These are phyloP conservation scores for Parasteatoda lunata DNA, from an alignment of 2,888 invertebrate genomes.

Conservation along the genomic window DNA sequence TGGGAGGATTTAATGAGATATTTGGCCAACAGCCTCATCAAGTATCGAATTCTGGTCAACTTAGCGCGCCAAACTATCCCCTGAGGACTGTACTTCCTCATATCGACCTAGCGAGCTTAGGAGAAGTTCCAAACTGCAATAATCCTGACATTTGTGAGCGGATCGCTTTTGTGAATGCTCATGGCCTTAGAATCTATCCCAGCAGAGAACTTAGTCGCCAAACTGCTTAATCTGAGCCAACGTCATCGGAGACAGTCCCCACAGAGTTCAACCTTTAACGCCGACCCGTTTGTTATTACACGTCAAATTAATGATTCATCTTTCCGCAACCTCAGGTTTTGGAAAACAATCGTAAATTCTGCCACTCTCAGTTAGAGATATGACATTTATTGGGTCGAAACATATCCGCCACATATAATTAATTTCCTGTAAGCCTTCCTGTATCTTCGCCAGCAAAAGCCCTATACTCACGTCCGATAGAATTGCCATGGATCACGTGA, in stretches of 20 bases:
- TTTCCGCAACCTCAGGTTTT: not conserved
- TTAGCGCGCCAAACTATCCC: not conserved
- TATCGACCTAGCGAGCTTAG: not conserved
- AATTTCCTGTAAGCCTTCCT: conserved; percentile 25
- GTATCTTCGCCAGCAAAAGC: not conserved
- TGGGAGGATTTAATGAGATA: not conserved
- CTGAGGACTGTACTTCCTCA: not conserved
- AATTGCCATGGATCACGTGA: not conserved
- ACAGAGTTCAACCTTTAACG: not conserved
- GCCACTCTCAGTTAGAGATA: not conserved
- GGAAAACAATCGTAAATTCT: not conserved
- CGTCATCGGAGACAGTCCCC: conserved; percentile 5
- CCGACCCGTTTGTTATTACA: not conserved
- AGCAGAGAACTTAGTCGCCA: not conserved
- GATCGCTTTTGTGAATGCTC: not conserved
- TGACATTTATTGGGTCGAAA: conserved; percentile 29
- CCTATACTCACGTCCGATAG: conserved; percentile 1
- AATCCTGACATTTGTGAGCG: not conserved
- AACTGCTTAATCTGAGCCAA: not conserved
- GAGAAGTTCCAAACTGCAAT: not conserved
- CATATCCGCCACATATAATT: conserved; percentile 24
- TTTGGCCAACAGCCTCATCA: not conserved
- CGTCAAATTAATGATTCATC: conserved; percentile 3
- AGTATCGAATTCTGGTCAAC: not conserved
- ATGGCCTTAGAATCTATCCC: not conserved